phyloP scores from a whole-genome alignment of 2,888 invertebrate genomes.

The Acanthacorydalis orientalis region DNA sequence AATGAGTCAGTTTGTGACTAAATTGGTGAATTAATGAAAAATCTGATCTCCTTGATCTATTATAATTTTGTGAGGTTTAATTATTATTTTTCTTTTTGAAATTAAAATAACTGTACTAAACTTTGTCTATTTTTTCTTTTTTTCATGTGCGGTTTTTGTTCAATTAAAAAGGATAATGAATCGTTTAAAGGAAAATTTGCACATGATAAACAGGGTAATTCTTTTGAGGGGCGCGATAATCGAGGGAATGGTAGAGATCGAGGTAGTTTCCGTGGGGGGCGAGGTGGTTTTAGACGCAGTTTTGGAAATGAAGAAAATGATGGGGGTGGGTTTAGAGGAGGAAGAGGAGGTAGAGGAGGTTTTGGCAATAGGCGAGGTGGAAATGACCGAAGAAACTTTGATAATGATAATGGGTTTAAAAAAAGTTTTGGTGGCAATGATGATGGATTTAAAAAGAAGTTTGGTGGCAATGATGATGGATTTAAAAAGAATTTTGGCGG shows the following conservation, averaged over 20 bases:
- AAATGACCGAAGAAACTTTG: constrained; percentile 11
- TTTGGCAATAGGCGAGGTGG: constrained; percentile 11
- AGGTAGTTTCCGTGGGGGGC: constrained; percentile 23
- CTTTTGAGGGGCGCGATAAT: constrained; percentile 11
- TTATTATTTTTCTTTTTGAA: constrained; percentile 5
- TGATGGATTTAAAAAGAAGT: constrained; percentile 14
- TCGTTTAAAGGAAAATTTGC: constrained; percentile 17
- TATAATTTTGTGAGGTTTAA: background rate
- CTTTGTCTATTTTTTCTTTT: constrained; percentile 14
- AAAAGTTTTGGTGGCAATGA: constrained; percentile 13
- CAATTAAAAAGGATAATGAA: constrained; percentile 15
- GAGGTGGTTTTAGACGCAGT: constrained; percentile 14
- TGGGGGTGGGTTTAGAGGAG: constrained; percentile 12
- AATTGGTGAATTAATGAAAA: constrained; percentile 4
- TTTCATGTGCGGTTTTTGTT: constrained; percentile 10
- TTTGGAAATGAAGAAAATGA: constrained; percentile 13
- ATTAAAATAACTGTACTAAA: constrained; percentile 1
- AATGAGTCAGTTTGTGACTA: background rate
- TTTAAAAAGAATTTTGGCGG: constrained; percentile 13
- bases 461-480: constrained; percentile 11
- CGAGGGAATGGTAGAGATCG: constrained; percentile 15
- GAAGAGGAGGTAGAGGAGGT: constrained; percentile 12
- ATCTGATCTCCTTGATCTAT: background rate
- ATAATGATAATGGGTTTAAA: constrained; percentile 9
- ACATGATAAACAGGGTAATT: constrained; percentile 13